Evolutionary conservation across 2,888 invertebrate species (phyloP), one percentile per base, ranked within the genome.

Genomic region (Melinopterus prodromus): DNA sequence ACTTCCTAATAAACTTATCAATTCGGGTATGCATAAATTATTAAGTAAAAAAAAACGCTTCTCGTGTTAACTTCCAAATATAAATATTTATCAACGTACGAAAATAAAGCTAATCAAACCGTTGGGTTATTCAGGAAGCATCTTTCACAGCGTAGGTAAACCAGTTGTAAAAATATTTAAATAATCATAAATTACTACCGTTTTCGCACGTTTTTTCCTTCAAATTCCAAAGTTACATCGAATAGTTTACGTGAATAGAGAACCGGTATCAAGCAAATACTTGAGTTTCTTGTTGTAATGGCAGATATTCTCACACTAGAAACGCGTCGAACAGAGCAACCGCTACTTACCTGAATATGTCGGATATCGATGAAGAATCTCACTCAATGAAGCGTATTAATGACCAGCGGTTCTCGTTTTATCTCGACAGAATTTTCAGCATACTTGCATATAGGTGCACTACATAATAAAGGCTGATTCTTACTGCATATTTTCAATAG

Each of bases 381-480:
- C 26, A 26, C 26, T 26, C 26, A 26, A 26, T 26, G 26, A 26
- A 12, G 53, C 53, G 53, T 9, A 53, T 53, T 53, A 53, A 53
- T 53, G 53, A 53, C 53, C 53, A 12, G 53, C 53, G 53, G 53
- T 6, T 53, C 53, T 53, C 53, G 9, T 53, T 53, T 53, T 53
- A 53, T 53, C 53, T 53, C 53, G 53, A 53, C 72, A 72, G 12
- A 72, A 72, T 76, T 77, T 77, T 69, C 53, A 38, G 69, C 77
- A 77, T 77, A 53, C 37, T 37, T 76, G 76, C 76, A 76, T 76
- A 76, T 12, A 12, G 12, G 53, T 7, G 12, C 53, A 53, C 53
- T 2, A 53, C 53, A 53, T 53, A 53, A 53, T 53, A 53, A 53
- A 53, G 53, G 53, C 53, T 12, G 53, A 53, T 12, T 53, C 53